Conservation (phyloP, 1,140 invertebrate genomes). For the Calephelis nemesis region DNA sequence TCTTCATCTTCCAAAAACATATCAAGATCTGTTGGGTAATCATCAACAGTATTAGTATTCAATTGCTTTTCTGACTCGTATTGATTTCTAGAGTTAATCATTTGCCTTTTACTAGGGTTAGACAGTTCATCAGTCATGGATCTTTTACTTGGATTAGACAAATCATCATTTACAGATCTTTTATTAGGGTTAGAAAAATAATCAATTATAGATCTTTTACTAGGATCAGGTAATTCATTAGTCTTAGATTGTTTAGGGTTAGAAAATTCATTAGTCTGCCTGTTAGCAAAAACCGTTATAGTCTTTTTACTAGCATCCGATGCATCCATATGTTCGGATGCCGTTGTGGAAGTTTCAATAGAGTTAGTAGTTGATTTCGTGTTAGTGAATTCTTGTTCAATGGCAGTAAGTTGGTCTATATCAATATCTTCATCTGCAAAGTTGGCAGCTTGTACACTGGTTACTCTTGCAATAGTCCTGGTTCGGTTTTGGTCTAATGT, state of each 20-base stretch:
- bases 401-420: constrained; percentile 49
- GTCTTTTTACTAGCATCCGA: too few species aligned
- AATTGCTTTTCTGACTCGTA: constrained; percentile 54
- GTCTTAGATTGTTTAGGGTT: not conserved
- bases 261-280: not conserved
- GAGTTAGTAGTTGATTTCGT: not conserved
- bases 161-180: too few species aligned
- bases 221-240: not conserved
- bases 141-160: not conserved
- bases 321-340: too few species aligned
- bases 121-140: too few species aligned
- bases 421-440: constrained; percentile 58
- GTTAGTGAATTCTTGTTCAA: constrained; percentile 47
- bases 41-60: constrained; percentile 40
- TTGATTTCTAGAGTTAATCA: constrained; percentile 1
- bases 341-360: too few species aligned
- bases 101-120: not conserved
- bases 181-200: too few species aligned
- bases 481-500: constrained; percentile 30
- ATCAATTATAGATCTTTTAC: constrained; percentile 38
- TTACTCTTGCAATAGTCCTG: constrained; percentile 32
- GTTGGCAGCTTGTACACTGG: constrained; percentile 39
- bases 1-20: constrained; percentile 55
- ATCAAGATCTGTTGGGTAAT: constrained; percentile 51
- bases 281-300: not conserved